phyloP scores from a whole-genome alignment of 1,140 invertebrate species.

The Propsilocerus akamusi region DNA sequence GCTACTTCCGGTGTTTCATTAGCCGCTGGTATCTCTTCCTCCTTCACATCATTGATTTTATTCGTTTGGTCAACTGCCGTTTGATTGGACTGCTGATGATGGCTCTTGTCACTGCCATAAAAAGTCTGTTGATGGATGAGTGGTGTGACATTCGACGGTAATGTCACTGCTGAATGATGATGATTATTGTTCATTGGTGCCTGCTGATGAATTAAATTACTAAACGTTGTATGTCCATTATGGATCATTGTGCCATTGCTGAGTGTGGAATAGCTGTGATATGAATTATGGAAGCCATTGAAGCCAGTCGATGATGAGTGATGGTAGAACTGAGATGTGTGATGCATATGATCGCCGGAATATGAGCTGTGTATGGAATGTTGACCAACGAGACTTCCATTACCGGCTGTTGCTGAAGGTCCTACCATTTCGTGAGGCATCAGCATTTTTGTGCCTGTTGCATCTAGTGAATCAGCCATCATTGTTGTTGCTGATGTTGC shows the following conservation, averaged over 20 bases:
- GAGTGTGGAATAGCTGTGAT: not conserved
- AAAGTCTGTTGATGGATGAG: no score
- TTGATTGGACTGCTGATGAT: not conserved
- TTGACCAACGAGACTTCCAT: not conserved
- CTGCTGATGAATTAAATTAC: not conserved
- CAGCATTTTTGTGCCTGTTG: not conserved
- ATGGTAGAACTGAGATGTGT: not conserved
- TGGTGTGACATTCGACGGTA: not conserved
- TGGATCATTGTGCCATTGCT: not conserved
- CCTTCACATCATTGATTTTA: not conserved
- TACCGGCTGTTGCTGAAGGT: not conserved
- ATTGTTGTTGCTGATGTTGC: not conserved
- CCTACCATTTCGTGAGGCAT: not conserved
- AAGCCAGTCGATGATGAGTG: not conserved
- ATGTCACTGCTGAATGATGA: not conserved
- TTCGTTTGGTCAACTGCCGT: not conserved
- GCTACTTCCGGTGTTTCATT: not conserved
- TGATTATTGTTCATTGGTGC: not conserved
- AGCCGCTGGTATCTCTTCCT: not conserved
- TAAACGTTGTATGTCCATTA: no score
- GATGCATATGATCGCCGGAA: not conserved
- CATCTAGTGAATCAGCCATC: not conserved
- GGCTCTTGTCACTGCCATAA: no score
- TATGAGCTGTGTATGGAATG: not conserved
- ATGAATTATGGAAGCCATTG: not conserved